Percentiles rank a stretch among this genome's conserved stretches.
phyloP scores from a whole-genome alignment of 1,140 invertebrate species.

The Drosophila lini region DNA sequence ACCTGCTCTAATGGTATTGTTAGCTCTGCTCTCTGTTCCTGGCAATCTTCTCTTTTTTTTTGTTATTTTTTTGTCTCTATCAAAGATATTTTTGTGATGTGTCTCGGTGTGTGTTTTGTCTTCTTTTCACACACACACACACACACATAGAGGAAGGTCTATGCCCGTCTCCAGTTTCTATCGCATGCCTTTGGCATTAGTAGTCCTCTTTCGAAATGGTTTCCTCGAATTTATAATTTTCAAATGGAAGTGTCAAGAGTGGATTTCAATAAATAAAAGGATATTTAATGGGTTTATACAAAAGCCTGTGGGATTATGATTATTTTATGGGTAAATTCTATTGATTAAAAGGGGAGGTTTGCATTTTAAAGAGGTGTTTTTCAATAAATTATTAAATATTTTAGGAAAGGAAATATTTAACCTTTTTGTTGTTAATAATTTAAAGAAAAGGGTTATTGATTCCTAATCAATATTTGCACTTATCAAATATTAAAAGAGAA shows the following conservation, averaged over 20 bases:
- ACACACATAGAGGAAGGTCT: neutral
- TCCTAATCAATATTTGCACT: neutral
- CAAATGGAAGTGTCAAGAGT: constrained; percentile 8
- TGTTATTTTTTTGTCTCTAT: constrained; percentile 36
- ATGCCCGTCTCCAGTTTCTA: constrained; percentile 20
- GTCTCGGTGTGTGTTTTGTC: constrained; percentile 23
- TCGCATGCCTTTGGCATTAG: constrained; percentile 43
- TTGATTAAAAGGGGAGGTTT: neutral
- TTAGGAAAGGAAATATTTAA: neutral
- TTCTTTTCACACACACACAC: constrained; percentile 24
- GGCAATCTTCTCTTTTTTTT: constrained; percentile 29
- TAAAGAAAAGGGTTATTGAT: neutral
- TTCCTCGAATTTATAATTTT: constrained; percentile 13
- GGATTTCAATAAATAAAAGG: constrained; percentile 1
- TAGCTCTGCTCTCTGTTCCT: constrained; percentile 40
- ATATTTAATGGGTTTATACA: neutral
- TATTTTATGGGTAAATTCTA: neutral
- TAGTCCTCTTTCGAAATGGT: constrained; percentile 13
- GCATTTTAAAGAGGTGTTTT: neutral
- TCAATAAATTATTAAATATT: neutral
- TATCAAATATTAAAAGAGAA: no score
- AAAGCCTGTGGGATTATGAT: neutral
- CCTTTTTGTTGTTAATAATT: neutral
- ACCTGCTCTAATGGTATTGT: constrained; percentile 73
- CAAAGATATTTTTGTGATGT: constrained; percentile 39